phyloP scores from a whole-genome alignment of 2,888 invertebrate species.

The Hirudinaria manillensis region DNA sequence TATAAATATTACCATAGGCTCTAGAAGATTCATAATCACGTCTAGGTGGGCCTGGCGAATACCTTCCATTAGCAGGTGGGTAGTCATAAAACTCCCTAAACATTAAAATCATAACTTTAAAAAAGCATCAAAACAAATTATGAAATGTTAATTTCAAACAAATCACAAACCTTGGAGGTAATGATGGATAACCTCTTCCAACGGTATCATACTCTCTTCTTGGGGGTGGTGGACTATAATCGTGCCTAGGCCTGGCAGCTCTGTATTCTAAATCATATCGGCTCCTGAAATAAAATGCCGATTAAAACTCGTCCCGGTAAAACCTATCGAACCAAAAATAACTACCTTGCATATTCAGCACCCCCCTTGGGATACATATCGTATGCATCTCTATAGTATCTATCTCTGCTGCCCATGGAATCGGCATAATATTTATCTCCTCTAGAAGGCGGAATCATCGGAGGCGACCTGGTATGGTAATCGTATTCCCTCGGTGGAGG shows the following conservation, averaged over 20 bases:
- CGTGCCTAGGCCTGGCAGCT: conserved; percentile 15
- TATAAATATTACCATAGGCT: conserved; percentile 9
- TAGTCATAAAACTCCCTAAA: conserved; percentile 24
- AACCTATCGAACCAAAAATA: neutral
- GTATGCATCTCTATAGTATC: conserved; percentile 23
- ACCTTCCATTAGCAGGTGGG: conserved; percentile 24
- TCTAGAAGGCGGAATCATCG: conserved; percentile 2
- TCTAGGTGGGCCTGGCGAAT: conserved; percentile 21
- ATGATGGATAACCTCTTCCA: conserved; percentile 3
- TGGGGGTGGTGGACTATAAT: conserved; percentile 20
- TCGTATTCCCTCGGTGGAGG: conserved; percentile 27
- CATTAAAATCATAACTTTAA: neutral
- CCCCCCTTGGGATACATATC: conserved; percentile 18
- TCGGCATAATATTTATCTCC: conserved; percentile 28
- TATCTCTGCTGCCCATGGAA: neutral
- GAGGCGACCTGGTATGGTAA: conserved; percentile 14
- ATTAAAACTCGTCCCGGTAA: neutral
- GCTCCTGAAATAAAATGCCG: conserved; percentile 17
- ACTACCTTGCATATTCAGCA: conserved; percentile 24
- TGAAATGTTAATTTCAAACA: neutral
- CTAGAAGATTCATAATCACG: conserved; percentile 22
- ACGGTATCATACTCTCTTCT: conserved; percentile 27
- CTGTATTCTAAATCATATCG: conserved; percentile 24
- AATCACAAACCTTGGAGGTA: neutral
- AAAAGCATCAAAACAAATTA: neutral